A percentile compares a stretch with the other conserved stretches of the same genome.
Evolutionary conservation across 2,113 vertebrate genomes (phyloP).

Genomic region (Acinonyx jubatus): DNA sequence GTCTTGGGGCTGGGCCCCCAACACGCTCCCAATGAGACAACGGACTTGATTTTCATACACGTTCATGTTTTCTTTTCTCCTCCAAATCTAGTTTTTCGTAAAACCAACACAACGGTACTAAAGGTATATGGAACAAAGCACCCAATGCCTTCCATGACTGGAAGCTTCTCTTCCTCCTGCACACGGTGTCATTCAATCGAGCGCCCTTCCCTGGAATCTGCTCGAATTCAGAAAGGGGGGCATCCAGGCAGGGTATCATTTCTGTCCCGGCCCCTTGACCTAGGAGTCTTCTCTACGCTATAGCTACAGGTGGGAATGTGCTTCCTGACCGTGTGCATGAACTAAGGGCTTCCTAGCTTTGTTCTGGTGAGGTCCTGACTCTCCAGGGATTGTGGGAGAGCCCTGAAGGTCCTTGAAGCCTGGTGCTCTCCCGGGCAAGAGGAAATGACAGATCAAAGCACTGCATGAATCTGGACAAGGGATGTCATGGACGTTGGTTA

Average conservation of each 20-base stretch:
- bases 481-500: fast-evolving
- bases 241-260: fast-evolving
- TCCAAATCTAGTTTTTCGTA: neutral
- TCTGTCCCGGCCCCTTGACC: neutral
- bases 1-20: no score
- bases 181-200: neutral
- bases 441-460: neutral
- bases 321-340: neutral
- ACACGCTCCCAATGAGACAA: fast-evolving
- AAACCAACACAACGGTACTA: neutral
- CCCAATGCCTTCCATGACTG: fast-evolving
- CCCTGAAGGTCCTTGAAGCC: neutral
- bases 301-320: fast-evolving
- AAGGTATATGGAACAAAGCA: neutral
- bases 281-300: neutral
- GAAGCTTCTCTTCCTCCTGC: fast-evolving
- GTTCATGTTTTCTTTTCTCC: neutral
- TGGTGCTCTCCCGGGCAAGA: neutral
- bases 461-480: neutral
- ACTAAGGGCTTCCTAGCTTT: fast-evolving
- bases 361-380: neutral
- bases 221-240: neutral
- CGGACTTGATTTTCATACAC: fast-evolving
- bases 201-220: neutral
- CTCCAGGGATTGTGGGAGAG: neutral